phyloP scores from a whole-genome alignment of 2,113 vertebrate species.

The Odontophorus gujanensis region DNA sequence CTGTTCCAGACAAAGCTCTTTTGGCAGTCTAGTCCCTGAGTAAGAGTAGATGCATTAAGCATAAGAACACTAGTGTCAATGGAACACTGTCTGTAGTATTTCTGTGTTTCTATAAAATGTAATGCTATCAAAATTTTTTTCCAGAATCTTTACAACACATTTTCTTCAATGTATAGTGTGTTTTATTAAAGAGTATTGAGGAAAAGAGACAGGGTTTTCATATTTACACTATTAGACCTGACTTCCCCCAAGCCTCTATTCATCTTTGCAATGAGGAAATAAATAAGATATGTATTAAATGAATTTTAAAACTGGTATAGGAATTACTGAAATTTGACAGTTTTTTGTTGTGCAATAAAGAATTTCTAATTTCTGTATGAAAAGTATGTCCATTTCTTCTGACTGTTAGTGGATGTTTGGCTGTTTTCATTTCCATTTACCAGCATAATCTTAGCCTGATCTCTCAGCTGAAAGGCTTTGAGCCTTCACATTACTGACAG shows the following conservation, averaged over 20 bases:
- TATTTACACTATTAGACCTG: not conserved
- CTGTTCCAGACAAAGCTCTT: not conserved
- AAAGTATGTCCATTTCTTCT: not conserved
- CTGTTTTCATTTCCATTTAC: not conserved
- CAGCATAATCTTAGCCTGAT: not conserved
- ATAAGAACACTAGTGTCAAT: not conserved
- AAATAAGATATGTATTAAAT: not conserved
- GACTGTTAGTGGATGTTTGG: not conserved
- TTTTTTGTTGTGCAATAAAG: not conserved
- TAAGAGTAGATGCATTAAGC: not conserved
- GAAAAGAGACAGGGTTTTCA: accelerated
- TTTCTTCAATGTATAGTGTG: not conserved
- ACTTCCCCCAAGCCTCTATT: not conserved
- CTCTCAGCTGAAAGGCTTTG: not conserved
- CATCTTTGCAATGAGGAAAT: not conserved
- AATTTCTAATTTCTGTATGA: not conserved
- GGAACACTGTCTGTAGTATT: not conserved
- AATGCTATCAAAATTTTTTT: not conserved
- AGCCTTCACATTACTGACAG: not conserved
- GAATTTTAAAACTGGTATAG: no score
- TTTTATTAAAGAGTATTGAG: not conserved
- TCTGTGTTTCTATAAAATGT: not conserved
- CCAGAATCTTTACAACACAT: not conserved
- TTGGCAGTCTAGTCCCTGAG: not conserved
- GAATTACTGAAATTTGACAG: not conserved